Evolutionary conservation across 2,797 vertebrate genomes (phyloP), one percentile per base, ranked within the genome.

Genomic region (Prunella strophiata): DNA sequence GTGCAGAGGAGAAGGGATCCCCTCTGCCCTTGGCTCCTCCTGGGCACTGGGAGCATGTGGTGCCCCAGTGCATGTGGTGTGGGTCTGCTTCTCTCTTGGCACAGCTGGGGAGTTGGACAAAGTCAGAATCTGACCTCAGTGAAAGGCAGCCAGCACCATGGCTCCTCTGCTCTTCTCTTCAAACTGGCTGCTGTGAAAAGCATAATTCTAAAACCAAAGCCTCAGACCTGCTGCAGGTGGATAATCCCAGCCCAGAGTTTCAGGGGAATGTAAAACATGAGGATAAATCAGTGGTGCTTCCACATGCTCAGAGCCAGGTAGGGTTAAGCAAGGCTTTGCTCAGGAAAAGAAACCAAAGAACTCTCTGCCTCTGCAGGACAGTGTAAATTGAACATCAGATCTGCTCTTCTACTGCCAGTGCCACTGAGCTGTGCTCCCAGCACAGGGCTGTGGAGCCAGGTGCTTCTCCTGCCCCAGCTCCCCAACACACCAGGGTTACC

Each of bases 191-290:
- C 36, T 78, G 32, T n/a, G 21, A 42, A 23, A 23, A 45, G 6
- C 3, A 0, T 42, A 23, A 65, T 70, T 74, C 47, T 78, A 51
- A 40, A 67, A 2, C 26, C 13, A 8, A 68, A 74, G 36, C 7
- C 55, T 23, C 72, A 42, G n/a, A 42, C 20, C 13, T 58, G 21
- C 54, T 89, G 61, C 9, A 11, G 18, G 0, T 54, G 66, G 7
- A 55, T 4, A n/a, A 43, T 54, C 45, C 45, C 0, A 0, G 22
- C 29, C 14, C n/a, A 50, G 36, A 82, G 43, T 7, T 32, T 22
- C 50, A 52, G 23, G 23, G 19, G 25, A 9, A 13, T 48, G 23
- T 75, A 34, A n/a, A 50, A 40, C 4, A 5, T 3, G 18, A 11
- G 29, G 30, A 34, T 55, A 63, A 89, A 70, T 21, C 42, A 18